Percentiles rank a stretch among this genome's conserved stretches.
Conservation (phyloP, 2,797 vertebrate species). For the Potorous gilbertii region DNA sequence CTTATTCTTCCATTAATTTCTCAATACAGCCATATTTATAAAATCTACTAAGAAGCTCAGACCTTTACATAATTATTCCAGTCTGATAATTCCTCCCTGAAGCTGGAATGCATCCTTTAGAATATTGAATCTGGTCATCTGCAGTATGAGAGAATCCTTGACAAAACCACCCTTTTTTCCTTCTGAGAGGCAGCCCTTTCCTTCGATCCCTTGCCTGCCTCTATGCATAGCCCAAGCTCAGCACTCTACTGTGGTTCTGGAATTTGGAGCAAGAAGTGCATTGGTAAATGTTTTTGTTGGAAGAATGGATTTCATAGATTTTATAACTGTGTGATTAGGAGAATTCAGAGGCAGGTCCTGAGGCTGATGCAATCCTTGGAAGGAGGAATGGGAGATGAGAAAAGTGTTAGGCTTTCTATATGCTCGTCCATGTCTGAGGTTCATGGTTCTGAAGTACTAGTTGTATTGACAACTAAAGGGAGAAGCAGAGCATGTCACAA, state of each 20-base stretch:
- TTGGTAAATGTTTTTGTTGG: neutral
- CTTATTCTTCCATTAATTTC: neutral
- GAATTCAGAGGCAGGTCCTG: neutral
- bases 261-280: neutral
- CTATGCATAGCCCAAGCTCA: neutral
- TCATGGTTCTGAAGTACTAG: neutral
- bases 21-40: neutral
- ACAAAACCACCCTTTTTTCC: neutral
- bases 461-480: neutral
- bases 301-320: neutral
- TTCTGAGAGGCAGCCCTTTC: neutral
- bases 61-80: neutral
- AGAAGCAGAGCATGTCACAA: slow-evolving; percentile 1
- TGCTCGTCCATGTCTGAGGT: neutral
- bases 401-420: neutral
- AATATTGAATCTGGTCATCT: neutral
- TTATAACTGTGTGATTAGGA: neutral
- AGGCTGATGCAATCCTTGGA: neutral
- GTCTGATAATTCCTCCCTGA: neutral
- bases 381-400: neutral
- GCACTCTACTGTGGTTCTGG: neutral
- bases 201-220: neutral
- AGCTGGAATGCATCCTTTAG: neutral
- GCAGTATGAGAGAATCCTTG: neutral
- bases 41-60: neutral